These are phyloP conservation scores for Podarcis raffonei DNA, from an alignment of 2,113 vertebrate species.

Conservation along the genomic window DNA sequence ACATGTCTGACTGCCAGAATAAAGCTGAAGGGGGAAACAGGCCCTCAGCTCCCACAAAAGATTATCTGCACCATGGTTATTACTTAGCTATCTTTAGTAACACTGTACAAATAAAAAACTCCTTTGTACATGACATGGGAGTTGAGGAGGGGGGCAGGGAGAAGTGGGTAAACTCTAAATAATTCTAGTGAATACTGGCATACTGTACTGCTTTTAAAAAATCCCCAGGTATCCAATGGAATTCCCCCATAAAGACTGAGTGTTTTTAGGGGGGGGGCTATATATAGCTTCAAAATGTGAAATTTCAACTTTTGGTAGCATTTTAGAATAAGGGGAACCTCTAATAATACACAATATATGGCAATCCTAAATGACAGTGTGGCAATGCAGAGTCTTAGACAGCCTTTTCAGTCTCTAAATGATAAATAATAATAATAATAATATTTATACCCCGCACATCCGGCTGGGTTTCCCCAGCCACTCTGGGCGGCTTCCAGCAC, in stretches of 20 bases:
- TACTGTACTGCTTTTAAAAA: background rate
- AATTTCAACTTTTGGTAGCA: background rate
- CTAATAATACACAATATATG: background rate
- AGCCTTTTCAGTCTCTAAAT: slow-evolving; percentile 12
- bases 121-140: background rate
- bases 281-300: background rate
- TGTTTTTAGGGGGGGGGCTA: background rate
- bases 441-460: too few relatives aligned
- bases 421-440: background rate
- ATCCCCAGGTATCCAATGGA: background rate
- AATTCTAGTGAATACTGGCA: background rate
- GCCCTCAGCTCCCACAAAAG: background rate
- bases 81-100: slow-evolving; percentile 8
- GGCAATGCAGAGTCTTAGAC: background rate
- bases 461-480: too few relatives aligned
- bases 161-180: background rate
- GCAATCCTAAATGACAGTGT: background rate
- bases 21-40: background rate
- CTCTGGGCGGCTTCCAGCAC: too few relatives aligned
- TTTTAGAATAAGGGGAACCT: background rate
- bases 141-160: too few relatives aligned
- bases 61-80: background rate
- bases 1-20: slow-evolving; percentile 6
- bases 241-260: background rate
- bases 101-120: background rate